Evolutionary conservation across 2,888 invertebrate genomes (phyloP).

Genomic region (Drosophila emarginata): DNA sequence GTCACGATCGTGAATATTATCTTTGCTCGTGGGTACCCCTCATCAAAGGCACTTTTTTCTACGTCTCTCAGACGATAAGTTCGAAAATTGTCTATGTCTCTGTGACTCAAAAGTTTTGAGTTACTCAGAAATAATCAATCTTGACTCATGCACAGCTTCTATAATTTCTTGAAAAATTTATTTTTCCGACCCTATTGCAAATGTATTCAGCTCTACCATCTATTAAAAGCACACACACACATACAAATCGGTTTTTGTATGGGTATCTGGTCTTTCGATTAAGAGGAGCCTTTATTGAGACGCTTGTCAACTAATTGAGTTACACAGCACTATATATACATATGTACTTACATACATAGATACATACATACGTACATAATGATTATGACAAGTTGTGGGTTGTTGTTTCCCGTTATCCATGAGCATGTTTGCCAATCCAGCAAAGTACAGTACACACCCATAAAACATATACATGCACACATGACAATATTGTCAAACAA

Average conservation of each 20-base stretch:
- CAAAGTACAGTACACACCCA: background rate
- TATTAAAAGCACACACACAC: background rate
- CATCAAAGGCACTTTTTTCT: too few relatives aligned
- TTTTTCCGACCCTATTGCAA: too few relatives aligned
- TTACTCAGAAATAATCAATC: too few relatives aligned
- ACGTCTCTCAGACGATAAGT: too few relatives aligned
- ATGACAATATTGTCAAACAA: conserved; percentile 64
- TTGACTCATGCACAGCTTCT: too few relatives aligned
- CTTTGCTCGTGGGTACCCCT: too few relatives aligned
- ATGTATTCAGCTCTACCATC: too few relatives aligned
- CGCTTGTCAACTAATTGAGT: conserved; percentile 64
- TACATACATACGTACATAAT: conserved; percentile 27
- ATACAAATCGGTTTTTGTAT: background rate
- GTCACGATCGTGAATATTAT: too few relatives aligned
- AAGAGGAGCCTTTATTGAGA: conserved; percentile 31
- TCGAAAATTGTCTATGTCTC: too few relatives aligned
- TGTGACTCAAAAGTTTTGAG: too few relatives aligned
- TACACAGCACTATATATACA: conserved; percentile 38
- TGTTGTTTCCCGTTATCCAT: background rate
- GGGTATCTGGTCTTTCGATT: background rate
- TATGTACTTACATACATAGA: background rate
- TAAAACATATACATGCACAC: background rate
- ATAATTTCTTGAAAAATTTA: too few relatives aligned
- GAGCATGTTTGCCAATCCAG: background rate
- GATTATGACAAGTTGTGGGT: conserved; percentile 47